A percentile compares a stretch with the other conserved stretches of the same genome.
Conservation (phyloP, 2,797 vertebrate genomes). For the Iguana delicatissima region DNA sequence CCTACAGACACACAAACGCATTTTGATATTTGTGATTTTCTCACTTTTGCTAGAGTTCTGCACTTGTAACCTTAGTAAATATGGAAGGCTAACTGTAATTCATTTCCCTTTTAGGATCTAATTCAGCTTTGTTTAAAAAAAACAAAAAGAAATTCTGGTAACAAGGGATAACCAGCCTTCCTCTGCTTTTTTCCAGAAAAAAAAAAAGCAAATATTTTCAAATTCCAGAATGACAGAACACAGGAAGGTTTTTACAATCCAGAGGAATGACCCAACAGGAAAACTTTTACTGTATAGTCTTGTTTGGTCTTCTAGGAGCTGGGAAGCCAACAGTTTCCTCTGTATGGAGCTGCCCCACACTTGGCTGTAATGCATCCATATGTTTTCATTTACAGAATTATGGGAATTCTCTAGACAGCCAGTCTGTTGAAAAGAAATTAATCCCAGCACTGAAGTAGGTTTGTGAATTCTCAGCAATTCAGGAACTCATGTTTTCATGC, state of each 20-base stretch:
- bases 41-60: no score
- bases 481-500: constrained; percentile 73
- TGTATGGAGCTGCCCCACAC: constrained; percentile 32
- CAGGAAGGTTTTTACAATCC: background rate
- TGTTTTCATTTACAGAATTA: constrained; percentile 78
- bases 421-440: constrained; percentile 79
- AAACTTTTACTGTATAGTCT: constrained; percentile 48
- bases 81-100: no score
- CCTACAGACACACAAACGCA: no score
- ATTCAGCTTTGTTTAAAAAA: background rate
- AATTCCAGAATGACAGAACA: constrained; percentile 30
- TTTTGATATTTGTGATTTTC: no score
- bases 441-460: constrained; percentile 75
- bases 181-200: constrained; percentile 20
- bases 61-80: no score
- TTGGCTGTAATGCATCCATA: constrained; percentile 59
- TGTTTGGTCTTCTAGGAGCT: constrained; percentile 39
- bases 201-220: constrained; percentile 20
- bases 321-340: constrained; percentile 55
- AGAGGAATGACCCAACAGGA: constrained; percentile 27
- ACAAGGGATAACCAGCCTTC: background rate
- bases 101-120: background rate
- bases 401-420: constrained; percentile 75
- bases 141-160: background rate
- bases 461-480: constrained; percentile 78